Base-by-base conservation (phyloP, 1,140 invertebrate species). In the Brachionus paranguensis region DNA sequence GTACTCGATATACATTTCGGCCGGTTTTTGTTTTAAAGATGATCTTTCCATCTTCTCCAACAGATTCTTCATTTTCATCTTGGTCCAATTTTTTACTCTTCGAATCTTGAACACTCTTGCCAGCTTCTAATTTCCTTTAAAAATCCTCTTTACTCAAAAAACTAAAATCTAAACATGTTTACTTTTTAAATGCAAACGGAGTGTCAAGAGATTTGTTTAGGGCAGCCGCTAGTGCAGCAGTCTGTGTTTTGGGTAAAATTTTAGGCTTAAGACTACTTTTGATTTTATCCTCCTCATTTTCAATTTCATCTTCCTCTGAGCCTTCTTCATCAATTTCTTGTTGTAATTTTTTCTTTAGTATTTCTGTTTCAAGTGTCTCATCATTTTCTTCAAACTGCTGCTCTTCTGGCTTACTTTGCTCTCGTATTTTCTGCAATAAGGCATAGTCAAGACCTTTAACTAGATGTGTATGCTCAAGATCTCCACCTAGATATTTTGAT, bases 381-480 rank as follows among this genome's bases (percentile, higher is more conserved):
- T 60, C 20, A 60, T 60, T 17, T 41, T 72, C 68, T 43, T 41
- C 41, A 14, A 53, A 53, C 20, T 27, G 20, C 20, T 53, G 24
- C 6, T 78, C 50, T 14, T 33, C 47, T 27, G 53, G 53, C 5
- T 60, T 64, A 5, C 20, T 64, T 12, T 79, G 29, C 29, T 17
- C 53, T 37, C 90, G 90, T 86, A 96, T 95, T 91, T 99, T 99
- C 89, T 99, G 96, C 68, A 99, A 90, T n/a, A 99, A 90, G 7
- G 97, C 97, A 91, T 98, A 99, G 93, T 99, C 98, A 10, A 99
- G 91, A 89, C 98, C 98, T 91, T 99, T 99, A 78, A 99, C 97
- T 91, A 99, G 97, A 91, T 99, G 98, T 89, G 98, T 99, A 87
- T 99, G 97, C 86, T 99, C 96, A 94, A 99, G 98, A 89, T 99